Evolutionary conservation across 2,797 vertebrate species (phyloP).

Genomic region (Premnoplex brunnescens): DNA sequence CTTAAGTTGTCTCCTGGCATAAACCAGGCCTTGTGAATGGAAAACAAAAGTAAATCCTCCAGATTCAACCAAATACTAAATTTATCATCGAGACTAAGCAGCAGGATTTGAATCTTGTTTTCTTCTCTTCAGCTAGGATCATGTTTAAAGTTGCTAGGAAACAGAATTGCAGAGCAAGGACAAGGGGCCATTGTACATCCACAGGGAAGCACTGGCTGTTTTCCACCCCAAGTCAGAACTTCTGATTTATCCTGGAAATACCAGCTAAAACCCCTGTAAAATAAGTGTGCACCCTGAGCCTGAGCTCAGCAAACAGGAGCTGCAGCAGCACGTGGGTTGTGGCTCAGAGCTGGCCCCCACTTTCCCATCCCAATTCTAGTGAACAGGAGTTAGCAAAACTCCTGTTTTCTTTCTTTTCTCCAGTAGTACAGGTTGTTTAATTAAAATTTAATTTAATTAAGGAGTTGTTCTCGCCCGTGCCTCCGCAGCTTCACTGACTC

Average conservation of each 20-base stretch:
- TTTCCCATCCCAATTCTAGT: too few species aligned
- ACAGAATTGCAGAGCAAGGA: not conserved
- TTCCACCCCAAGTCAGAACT: not conserved
- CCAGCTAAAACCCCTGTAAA: not conserved
- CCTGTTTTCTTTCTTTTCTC: not conserved
- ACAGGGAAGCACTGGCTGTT: not conserved
- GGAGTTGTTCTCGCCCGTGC: not conserved
- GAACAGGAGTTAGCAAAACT: not conserved
- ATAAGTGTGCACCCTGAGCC: not conserved
- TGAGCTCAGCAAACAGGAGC: not conserved
- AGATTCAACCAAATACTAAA: not conserved
- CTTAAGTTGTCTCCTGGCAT: not conserved
- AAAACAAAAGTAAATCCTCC: conserved; percentile 18
- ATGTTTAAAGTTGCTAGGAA: not conserved
- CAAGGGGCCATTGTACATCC: not conserved
- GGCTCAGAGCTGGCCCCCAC: not conserved
- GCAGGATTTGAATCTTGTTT: not conserved
- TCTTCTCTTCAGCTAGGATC: not conserved
- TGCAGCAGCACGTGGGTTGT: not conserved
- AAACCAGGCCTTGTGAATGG: not conserved
- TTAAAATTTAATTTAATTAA: not conserved
- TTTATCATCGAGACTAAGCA: not conserved
- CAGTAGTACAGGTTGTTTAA: not conserved
- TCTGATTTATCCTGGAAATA: not conserved
- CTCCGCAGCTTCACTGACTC: not conserved